Percentiles rank a stretch among this genome's conserved stretches.
These are phyloP conservation scores for Cebus imitator DNA, from an alignment of 2,113 vertebrate species.

Conservation along the genomic window DNA sequence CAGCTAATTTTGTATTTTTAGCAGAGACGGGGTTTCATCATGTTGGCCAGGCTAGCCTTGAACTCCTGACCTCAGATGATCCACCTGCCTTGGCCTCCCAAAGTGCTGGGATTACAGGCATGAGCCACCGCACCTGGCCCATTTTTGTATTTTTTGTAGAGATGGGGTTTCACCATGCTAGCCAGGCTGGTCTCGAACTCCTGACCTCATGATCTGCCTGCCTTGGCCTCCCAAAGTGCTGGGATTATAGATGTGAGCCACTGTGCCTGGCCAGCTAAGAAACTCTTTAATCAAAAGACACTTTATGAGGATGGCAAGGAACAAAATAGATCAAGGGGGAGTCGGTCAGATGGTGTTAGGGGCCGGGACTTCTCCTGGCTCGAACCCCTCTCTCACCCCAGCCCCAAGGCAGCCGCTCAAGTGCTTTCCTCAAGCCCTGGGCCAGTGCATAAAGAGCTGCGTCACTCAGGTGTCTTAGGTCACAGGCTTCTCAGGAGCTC, in stretches of 20 bases:
- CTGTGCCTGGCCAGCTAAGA: neutral
- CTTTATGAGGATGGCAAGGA: neutral
- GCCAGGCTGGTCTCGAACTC: neutral
- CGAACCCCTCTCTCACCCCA: neutral
- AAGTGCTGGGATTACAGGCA: neutral
- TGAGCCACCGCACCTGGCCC: neutral
- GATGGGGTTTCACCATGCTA: neutral
- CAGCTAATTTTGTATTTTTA: too few species aligned
- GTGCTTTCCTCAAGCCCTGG: neutral
- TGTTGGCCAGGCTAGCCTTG: too few species aligned
- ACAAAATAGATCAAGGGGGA: neutral
- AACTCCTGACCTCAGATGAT: too few species aligned
- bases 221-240: neutral
- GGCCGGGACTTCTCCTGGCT: neutral
- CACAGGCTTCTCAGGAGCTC: too few species aligned
- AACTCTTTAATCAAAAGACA: neutral
- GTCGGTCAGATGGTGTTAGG: neutral
- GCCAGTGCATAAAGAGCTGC: neutral
- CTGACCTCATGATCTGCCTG: fast-evolving
- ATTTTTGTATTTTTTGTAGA: neutral
- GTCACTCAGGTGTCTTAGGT: too few species aligned
- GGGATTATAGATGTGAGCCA: neutral
- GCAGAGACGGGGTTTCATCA: too few species aligned
- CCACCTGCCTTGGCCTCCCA: too few species aligned
- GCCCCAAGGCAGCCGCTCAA: neutral